A percentile compares a stretch with the other conserved stretches of the same genome.
Conservation (phyloP, 64 coral and sea anemone genomes). For the Dendronephthya gigantea region DNA sequence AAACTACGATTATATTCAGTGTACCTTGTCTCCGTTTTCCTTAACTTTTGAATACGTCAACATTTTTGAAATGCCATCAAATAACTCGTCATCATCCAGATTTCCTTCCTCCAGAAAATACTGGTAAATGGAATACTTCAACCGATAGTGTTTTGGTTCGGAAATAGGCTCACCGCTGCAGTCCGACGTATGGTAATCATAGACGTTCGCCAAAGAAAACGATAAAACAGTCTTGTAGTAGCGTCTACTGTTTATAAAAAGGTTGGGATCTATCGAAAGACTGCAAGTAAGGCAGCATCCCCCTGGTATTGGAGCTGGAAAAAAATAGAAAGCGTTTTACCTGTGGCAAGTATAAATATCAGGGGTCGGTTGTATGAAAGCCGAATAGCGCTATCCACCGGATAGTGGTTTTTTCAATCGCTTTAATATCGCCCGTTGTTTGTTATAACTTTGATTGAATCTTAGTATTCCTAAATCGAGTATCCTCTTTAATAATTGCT, state of each 20-base stretch:
- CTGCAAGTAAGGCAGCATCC: slow-evolving; percentile 81
- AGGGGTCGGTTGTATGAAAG: not conserved
- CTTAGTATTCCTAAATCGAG: too few relatives aligned
- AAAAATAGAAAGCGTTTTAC: not conserved
- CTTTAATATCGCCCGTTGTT: too few relatives aligned
- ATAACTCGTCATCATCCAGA: slow-evolving; percentile 46
- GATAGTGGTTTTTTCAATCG: too few relatives aligned
- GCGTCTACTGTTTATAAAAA: slow-evolving; percentile 33
- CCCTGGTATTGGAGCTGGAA: slow-evolving; percentile 79
- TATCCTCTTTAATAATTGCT: too few relatives aligned
- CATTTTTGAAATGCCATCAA: slow-evolving; percentile 60
- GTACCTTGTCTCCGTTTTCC: slow-evolving; percentile 64
- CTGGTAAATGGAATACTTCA: slow-evolving; percentile 67
- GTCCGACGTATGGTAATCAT: not conserved
- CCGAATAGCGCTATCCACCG: too few relatives aligned
- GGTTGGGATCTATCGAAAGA: slow-evolving; percentile 72
- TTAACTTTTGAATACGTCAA: slow-evolving; percentile 64
- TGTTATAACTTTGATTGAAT: too few relatives aligned
- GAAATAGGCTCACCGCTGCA: not conserved
- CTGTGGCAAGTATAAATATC: too few relatives aligned
- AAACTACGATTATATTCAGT: not conserved
- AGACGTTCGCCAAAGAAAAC: slow-evolving; percentile 79
- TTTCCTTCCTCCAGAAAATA: slow-evolving; percentile 76
- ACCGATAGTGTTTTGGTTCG: slow-evolving; percentile 61
- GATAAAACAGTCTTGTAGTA: slow-evolving; percentile 56